These are phyloP conservation scores for honey bee (Apis mellifera) DNA, from an alignment of 1,140 invertebrate genomes.

Conservation along the genomic window DNA sequence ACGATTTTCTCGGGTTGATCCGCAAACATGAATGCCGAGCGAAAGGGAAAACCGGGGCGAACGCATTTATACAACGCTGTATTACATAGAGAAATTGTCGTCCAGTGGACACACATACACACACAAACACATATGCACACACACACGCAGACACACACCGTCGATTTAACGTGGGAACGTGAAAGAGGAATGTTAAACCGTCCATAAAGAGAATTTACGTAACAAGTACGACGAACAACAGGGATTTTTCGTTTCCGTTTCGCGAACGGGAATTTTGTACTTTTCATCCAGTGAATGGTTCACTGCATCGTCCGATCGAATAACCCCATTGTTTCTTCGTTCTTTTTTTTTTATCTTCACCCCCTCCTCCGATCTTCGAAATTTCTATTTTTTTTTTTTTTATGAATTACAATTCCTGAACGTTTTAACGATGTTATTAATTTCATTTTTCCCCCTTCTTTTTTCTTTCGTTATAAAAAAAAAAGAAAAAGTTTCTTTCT, in stretches of 20 bases:
- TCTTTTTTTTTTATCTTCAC: not conserved
- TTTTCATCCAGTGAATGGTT: constrained; percentile 30
- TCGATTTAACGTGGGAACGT: constrained; percentile 47
- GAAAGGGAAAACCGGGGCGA: constrained; percentile 2
- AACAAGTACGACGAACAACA: constrained; percentile 46
- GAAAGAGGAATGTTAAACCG: constrained; percentile 52
- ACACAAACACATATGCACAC: no score
- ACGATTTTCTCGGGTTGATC: constrained; percentile 61
- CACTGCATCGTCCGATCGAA: constrained; percentile 25
- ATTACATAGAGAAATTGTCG: constrained; percentile 12
- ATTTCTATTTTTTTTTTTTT: not conserved
- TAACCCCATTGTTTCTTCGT: constrained; percentile 9
- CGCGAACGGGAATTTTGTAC: constrained; percentile 48
- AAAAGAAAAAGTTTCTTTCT: not conserved
- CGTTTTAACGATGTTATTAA: not conserved
- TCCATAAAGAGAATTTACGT: constrained; percentile 53
- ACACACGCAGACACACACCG: not conserved
- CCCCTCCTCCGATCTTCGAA: not conserved
- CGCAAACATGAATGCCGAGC: constrained; percentile 7
- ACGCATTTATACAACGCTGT: not conserved
- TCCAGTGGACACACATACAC: not conserved
- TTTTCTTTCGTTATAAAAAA: not conserved
- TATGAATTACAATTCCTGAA: not conserved
- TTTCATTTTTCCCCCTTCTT: not conserved
- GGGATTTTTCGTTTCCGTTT: constrained; percentile 49